Percentiles rank a stretch among this genome's conserved stretches.
phyloP scores from a whole-genome alignment of 2,888 invertebrate species.

The Leistus spinibarbis region DNA sequence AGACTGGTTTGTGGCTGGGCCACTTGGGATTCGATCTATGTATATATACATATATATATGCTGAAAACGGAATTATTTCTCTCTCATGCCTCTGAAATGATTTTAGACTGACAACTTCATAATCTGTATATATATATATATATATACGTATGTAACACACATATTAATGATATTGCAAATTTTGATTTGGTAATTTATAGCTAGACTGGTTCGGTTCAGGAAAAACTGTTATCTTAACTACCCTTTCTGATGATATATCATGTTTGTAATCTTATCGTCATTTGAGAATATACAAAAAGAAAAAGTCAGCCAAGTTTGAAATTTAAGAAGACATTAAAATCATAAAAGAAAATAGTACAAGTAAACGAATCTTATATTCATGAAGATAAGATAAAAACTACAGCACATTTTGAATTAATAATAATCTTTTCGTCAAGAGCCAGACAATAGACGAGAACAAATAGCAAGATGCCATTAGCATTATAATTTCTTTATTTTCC shows the following conservation, averaged over 20 bases:
- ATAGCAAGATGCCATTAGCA: not conserved
- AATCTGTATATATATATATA: too few relatives aligned
- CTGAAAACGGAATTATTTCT: not conserved
- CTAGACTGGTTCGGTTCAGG: too few relatives aligned
- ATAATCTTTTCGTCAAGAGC: not conserved
- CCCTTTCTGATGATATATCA: not conserved
- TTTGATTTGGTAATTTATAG: too few relatives aligned
- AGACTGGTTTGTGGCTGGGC: not conserved
- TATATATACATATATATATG: too few relatives aligned
- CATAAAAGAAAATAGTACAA: not conserved
- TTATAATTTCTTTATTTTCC: not conserved
- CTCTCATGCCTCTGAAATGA: not conserved
- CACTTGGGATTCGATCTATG: constrained; percentile 18
- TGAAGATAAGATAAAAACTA: not conserved
- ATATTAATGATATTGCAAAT: too few relatives aligned
- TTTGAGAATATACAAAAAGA: not conserved
- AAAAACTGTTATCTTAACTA: not conserved
- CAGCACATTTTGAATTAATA: not conserved
- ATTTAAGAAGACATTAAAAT: not conserved
- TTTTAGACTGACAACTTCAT: too few relatives aligned
- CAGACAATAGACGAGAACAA: not conserved
- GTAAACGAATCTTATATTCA: not conserved
- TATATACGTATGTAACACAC: too few relatives aligned
- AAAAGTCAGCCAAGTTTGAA: not conserved
- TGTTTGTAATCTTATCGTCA: not conserved